Evolutionary conservation across 92 coral and sea anemone species (phyloP).

Genomic region (Isaurus tuberculatus): DNA sequence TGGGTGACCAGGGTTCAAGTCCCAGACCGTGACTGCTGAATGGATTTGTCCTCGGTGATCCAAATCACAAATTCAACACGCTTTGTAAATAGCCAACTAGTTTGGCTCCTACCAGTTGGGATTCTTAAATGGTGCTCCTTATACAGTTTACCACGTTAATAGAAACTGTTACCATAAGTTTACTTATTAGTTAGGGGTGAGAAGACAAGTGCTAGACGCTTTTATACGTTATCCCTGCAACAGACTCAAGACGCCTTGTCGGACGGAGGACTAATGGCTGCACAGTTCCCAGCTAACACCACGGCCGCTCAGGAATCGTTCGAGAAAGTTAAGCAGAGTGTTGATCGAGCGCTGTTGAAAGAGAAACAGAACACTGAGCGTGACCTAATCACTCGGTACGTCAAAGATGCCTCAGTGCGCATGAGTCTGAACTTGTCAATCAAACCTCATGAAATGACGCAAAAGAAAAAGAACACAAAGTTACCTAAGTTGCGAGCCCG

Average conservation of each 20-base stretch:
- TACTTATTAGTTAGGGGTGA: no score
- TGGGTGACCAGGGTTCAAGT: no score
- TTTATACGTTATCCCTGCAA: background rate
- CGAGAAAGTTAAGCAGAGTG: constrained; percentile 66
- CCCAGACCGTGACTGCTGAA: no score
- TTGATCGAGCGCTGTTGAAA: constrained; percentile 68
- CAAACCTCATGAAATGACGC: constrained; percentile 51
- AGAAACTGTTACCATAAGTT: no score
- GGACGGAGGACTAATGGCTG: constrained; percentile 25
- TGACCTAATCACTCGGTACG: constrained; percentile 58
- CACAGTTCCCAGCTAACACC: background rate
- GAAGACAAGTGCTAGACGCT: no score
- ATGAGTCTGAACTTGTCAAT: constrained; percentile 72
- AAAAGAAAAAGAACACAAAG: constrained; percentile 39
- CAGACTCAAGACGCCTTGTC: background rate
- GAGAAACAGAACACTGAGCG: constrained; percentile 53
- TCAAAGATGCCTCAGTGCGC: constrained; percentile 67
- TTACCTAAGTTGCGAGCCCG: constrained; percentile 53
- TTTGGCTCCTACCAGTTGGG: no score
- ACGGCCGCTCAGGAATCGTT: constrained; percentile 53
- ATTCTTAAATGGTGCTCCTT: no score
- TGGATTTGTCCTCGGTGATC: no score
- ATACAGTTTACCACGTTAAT: no score
- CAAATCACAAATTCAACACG: no score
- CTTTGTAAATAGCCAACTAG: no score